Evolutionary conservation across 2,797 vertebrate species (phyloP), one percentile per base, ranked within the genome.

Genomic region (Martes flavigula): DNA sequence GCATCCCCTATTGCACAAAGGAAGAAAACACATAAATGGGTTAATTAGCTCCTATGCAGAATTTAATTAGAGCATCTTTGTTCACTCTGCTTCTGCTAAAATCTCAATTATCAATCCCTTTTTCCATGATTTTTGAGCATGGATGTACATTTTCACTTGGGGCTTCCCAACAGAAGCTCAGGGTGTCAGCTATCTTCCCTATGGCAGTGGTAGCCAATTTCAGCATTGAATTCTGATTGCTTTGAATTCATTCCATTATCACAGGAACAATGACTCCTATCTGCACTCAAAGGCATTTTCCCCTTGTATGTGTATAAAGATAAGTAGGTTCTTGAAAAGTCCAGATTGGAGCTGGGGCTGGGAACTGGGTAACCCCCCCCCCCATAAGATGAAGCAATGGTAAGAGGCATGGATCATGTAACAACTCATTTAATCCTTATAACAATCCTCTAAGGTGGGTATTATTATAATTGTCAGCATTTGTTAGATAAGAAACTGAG

Each of bases 21-120:
- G 94, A 95, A 98, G 98, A 97, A 98, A 98, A 98, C 96, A 98
- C 98, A 97, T 97, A 98, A 99, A 98, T 97, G 96, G 94, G 98
- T 98, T 98, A 98, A 98, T 99, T 99, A 98, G 96, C 98, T 98
- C 96, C 94, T 92, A 98, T 97, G 98, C 97, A 96, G 94, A 98
- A 98, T 98, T 98, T 98, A 99, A 99, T 99, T 98, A 98, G 97
- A 98, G 94, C 87, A 77, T 98, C 97, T 98, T 98, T 98, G 97
- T 98, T 98, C 98, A 96, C 73, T 97, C 82, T 25, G 85, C 96
- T 98, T 97, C 97, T 95, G 88, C 94, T 96, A 97, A 98, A 98
- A 98, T 98, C 98, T 98, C 98, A 98, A 98, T 99, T 98, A 98
- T 98, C 98, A 98, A 98, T 97, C 97, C 95, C 97, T 97, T 87